A percentile compares a stretch with the other conserved stretches of the same genome.
phyloP scores from a whole-genome alignment of 1,140 invertebrate species.

The Sarcophaga peregrina region DNA sequence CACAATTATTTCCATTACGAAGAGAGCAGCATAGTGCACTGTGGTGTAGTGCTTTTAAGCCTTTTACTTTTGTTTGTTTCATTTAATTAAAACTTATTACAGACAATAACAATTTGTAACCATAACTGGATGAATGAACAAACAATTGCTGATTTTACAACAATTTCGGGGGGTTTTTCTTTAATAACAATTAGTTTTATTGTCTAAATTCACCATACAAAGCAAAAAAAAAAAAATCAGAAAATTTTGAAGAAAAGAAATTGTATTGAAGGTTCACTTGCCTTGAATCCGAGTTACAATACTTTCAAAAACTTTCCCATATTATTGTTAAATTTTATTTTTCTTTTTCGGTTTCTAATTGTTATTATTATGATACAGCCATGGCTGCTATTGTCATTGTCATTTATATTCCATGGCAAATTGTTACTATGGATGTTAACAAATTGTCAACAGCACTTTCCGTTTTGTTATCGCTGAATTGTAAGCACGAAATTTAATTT shows the following conservation, averaged over 20 bases:
- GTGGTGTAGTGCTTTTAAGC: not conserved
- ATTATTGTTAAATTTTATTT: slow-evolving; percentile 2
- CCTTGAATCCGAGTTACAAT: not conserved
- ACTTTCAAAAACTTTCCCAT: slow-evolving; percentile 34
- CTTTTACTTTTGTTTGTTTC: not conserved
- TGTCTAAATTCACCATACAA: not conserved
- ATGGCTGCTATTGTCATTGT: not conserved
- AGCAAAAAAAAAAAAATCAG: not conserved
- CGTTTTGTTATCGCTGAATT: slow-evolving; percentile 4
- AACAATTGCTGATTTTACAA: not conserved
- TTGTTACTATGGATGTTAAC: slow-evolving; percentile 29
- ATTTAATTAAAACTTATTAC: slow-evolving; percentile 29
- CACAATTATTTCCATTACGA: too few species aligned
- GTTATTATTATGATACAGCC: not conserved
- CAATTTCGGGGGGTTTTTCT: not conserved
- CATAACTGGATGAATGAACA: slow-evolving; percentile 16
- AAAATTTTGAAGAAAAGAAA: not conserved
- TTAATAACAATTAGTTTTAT: slow-evolving; percentile 30
- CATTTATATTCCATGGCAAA: slow-evolving; percentile 26
- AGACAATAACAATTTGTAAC: slow-evolving; percentile 33
- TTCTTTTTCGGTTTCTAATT: not conserved
- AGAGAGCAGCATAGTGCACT: too few species aligned
- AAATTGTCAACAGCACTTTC: slow-evolving; percentile 37
- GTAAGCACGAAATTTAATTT: not conserved
- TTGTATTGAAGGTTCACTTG: not conserved